Conservation (phyloP, 2,797 vertebrate genomes). For the Micromesistius poutassou region DNA sequence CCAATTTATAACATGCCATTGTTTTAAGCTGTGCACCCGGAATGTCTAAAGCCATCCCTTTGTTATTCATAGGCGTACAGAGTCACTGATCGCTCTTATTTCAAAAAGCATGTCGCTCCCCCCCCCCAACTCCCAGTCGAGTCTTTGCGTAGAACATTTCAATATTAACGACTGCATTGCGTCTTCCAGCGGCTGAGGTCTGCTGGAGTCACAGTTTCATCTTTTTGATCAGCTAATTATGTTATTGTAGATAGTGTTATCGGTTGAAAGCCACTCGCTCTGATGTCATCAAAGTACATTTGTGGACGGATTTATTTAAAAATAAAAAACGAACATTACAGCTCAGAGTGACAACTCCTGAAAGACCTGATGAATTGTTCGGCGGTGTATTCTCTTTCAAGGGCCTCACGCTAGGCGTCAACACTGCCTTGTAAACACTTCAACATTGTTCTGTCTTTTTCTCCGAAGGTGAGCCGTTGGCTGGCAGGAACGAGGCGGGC, state of each 20-base stretch:
- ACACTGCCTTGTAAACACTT: background rate
- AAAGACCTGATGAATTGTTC: background rate
- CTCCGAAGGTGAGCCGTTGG: conserved; percentile 56
- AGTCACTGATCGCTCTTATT: background rate
- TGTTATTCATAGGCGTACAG: conserved; percentile 12
- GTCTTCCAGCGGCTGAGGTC: background rate
- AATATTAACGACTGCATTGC: background rate
- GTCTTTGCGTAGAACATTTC: conserved; percentile 9
- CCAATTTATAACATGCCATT: conserved; percentile 30
- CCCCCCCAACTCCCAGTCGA: background rate
- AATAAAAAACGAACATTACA: background rate
- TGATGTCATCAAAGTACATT: background rate
- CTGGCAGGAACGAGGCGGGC: conserved; percentile 35
- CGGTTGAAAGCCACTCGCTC: background rate
- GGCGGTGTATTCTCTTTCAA: background rate
- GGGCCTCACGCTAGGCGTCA: background rate
- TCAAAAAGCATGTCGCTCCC: background rate
- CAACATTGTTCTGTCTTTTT: background rate
- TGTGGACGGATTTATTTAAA: background rate
- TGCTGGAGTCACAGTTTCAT: background rate
- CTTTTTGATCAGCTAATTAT: background rate
- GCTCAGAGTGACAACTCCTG: background rate
- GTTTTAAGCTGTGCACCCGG: conserved; percentile 22
- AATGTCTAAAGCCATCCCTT: conserved; percentile 22
- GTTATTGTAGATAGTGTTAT: background rate